phyloP scores from a whole-genome alignment of 2,797 vertebrate genomes.

The Pseudomugil tenellus region DNA sequence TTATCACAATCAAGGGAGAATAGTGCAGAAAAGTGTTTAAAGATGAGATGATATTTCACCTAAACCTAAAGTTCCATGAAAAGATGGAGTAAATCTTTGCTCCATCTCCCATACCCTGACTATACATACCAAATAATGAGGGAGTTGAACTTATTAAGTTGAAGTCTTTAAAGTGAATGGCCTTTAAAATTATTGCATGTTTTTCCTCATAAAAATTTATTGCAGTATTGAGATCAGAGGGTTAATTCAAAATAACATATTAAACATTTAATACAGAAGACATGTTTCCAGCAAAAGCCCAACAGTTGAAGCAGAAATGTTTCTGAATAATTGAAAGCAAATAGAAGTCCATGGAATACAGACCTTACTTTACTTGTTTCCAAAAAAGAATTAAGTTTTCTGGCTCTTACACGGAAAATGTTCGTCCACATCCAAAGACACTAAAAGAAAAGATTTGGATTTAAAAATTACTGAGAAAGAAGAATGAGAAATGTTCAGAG shows the following conservation, averaged over 20 bases:
- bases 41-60: not conserved
- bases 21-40: not conserved
- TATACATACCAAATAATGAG: not conserved
- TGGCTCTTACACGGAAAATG: not conserved
- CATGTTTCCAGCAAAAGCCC: constrained; percentile 7
- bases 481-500: not conserved
- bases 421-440: not conserved
- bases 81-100: constrained; percentile 13
- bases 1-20: constrained; percentile 26
- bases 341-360: constrained; percentile 1
- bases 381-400: not conserved
- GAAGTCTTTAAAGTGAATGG: not conserved
- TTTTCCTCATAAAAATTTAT: not conserved
- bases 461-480: not conserved
- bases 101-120: constrained; percentile 4
- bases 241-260: constrained; percentile 20
- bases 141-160: not conserved
- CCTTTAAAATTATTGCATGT: not conserved
- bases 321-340: constrained; percentile 33
- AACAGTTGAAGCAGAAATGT: constrained; percentile 11
- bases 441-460: not conserved
- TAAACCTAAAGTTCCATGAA: constrained; percentile 13
- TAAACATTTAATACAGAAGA: constrained; percentile 12
- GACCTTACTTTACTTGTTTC: constrained; percentile 5
- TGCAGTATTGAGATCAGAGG: not conserved